phyloP scores from a whole-genome alignment of 2,888 invertebrate species.

The Drosophila testacea region DNA sequence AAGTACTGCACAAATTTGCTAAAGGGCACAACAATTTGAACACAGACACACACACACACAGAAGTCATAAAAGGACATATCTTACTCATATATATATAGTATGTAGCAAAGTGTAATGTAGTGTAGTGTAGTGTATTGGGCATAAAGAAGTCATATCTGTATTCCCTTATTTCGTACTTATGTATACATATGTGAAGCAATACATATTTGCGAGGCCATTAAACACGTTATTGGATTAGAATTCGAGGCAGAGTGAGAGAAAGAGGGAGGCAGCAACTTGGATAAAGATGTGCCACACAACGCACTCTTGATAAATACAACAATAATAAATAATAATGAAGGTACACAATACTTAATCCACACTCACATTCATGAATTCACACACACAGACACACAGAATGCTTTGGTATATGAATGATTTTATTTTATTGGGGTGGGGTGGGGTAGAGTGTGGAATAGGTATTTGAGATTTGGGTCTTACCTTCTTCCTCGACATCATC shows the following conservation, averaged over 20 bases:
- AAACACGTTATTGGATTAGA: conserved; percentile 59
- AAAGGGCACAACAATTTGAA: conserved; percentile 34
- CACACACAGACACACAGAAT: conserved; percentile 12
- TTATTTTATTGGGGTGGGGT: conserved; percentile 3
- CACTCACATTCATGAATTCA: conserved; percentile 13
- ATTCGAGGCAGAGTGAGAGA: conserved; percentile 22
- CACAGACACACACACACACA: too few relatives aligned
- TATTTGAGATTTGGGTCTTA: conserved; percentile 54
- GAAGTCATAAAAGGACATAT: conserved; percentile 35
- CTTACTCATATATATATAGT: too few relatives aligned
- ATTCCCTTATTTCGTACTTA: conserved; percentile 18
- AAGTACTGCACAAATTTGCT: conserved; percentile 71
- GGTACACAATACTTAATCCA: conserved; percentile 25
- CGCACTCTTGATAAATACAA: conserved; percentile 52
- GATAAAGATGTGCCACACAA: conserved; percentile 45
- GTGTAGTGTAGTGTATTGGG: conserved; percentile 38
- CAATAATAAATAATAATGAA: conserved; percentile 68
- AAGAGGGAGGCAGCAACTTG: conserved; percentile 24
- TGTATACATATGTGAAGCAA: conserved; percentile 37
- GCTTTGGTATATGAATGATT: conserved; percentile 52
- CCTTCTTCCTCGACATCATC: conserved; percentile 81
- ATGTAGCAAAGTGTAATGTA: conserved; percentile 51
- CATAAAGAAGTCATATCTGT: conserved; percentile 40
- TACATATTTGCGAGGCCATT: conserved; percentile 78
- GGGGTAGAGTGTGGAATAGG: neutral